Conservation (phyloP, 2,888 invertebrate species). For the Lysandra bellargus region DNA sequence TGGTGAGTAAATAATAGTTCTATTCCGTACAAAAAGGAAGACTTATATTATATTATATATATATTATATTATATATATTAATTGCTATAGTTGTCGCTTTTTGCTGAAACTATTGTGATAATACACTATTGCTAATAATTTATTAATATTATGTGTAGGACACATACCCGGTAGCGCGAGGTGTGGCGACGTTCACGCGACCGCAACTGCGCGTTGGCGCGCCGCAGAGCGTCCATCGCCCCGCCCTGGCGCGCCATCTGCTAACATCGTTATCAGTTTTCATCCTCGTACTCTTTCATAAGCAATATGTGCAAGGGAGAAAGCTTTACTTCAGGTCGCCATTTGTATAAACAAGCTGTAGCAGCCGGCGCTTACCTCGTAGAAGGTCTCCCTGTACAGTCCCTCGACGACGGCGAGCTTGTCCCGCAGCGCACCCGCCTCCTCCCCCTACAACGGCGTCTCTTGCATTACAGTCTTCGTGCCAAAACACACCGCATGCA, state of each 20-base stretch:
- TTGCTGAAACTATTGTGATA: background rate
- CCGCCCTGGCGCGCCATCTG: constrained; percentile 69
- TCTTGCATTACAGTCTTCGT: background rate
- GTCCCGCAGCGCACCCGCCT: constrained; percentile 55
- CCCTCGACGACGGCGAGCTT: constrained; percentile 66
- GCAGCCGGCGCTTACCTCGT: constrained; percentile 54
- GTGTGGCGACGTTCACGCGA: constrained; percentile 48
- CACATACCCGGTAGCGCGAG: background rate
- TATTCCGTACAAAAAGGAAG: too few species aligned
- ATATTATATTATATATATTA: too few species aligned
- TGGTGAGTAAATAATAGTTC: too few species aligned
- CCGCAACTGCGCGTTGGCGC: constrained; percentile 60
- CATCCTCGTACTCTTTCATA: background rate
- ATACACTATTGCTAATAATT: background rate
- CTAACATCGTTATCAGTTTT: background rate
- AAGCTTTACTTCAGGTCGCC: background rate
- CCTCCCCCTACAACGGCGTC: constrained; percentile 51
- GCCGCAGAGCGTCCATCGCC: constrained; percentile 61
- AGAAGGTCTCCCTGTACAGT: constrained; percentile 69
- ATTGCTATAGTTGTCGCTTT: background rate
- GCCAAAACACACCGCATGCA: constrained; percentile 5
- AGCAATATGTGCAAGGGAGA: background rate
- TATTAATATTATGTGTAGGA: too few species aligned
- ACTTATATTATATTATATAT: too few species aligned
- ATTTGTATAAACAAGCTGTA: background rate